Percentiles rank a stretch among this genome's conserved stretches.
phyloP scores from a whole-genome alignment of 2,113 vertebrate species.

The Eulacestoma nigropectus region DNA sequence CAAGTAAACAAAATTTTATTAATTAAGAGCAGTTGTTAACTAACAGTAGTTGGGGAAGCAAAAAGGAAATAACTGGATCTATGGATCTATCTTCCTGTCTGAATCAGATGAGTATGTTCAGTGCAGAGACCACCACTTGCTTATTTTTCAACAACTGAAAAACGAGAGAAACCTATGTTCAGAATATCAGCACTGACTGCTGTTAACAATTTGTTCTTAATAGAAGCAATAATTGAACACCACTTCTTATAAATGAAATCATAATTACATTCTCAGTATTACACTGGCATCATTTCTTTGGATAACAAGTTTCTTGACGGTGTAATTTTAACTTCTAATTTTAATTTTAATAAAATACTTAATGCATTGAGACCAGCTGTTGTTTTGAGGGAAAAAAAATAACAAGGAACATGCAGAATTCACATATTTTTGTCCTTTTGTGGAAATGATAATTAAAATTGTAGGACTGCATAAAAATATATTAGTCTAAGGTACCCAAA shows the following conservation, averaged over 20 bases:
- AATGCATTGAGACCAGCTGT: not conserved
- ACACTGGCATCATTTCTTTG: conserved; percentile 17
- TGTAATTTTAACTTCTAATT: conserved; percentile 44
- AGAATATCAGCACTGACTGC: not conserved
- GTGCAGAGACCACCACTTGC: not conserved
- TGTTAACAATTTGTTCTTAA: conserved; percentile 45
- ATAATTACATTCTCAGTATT: conserved; percentile 45
- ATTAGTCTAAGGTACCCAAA: not conserved
- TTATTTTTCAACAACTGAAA: not conserved
- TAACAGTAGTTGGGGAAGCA: not conserved
- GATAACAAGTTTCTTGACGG: conserved; percentile 42
- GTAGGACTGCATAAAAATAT: not conserved
- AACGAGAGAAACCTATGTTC: not conserved
- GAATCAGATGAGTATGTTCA: not conserved
- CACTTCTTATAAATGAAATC: conserved; percentile 35
- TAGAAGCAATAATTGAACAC: conserved; percentile 45
- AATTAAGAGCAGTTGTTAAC: not conserved
- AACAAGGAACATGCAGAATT: not conserved
- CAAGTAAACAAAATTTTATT: not conserved
- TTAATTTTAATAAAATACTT: conserved; percentile 32
- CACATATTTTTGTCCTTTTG: not conserved
- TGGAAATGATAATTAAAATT: not conserved
- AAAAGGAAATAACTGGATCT: not conserved
- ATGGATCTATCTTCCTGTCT: not conserved
- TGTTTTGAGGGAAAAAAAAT: not conserved